A percentile compares a stretch with the other conserved stretches of the same genome.
phyloP scores from a whole-genome alignment of 2,113 vertebrate species.

The Talpa occidentalis region DNA sequence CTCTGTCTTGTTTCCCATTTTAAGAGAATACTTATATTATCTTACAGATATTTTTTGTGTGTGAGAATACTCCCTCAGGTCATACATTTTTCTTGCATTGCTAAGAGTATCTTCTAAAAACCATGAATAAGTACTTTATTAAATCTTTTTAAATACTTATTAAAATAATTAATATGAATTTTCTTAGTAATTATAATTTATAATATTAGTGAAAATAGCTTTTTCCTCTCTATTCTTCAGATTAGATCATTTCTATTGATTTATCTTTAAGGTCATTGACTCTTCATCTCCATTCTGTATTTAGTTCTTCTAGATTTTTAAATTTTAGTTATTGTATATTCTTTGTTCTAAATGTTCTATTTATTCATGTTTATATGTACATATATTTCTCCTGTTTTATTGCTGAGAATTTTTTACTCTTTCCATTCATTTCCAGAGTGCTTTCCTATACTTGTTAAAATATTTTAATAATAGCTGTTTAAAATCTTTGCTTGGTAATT shows the following conservation, averaged over 20 bases:
- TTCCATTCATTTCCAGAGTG: neutral
- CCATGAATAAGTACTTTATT: neutral
- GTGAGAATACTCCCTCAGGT: neutral
- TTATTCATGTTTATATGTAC: neutral
- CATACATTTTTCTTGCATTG: neutral
- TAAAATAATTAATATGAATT: neutral
- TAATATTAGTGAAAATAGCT: neutral
- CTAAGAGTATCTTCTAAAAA: neutral
- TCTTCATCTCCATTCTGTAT: neutral
- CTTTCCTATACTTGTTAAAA: neutral
- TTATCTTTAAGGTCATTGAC: constrained; percentile 2
- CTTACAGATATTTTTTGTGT: neutral
- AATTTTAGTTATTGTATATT: constrained; percentile 18
- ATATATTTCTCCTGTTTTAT: neutral
- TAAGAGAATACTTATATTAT: neutral
- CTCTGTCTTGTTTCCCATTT: neutral
- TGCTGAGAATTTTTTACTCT: neutral
- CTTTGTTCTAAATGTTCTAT: neutral
- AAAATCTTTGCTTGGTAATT: neutral
- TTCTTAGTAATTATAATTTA: neutral
- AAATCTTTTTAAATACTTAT: neutral
- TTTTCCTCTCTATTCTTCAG: neutral
- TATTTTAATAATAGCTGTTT: neutral
- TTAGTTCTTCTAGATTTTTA: neutral
- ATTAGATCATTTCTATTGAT: neutral